A percentile compares a stretch with the other conserved stretches of the same genome.
Evolutionary conservation across 2,888 invertebrate genomes (phyloP).

Genomic region (Drosophila paracracens): DNA sequence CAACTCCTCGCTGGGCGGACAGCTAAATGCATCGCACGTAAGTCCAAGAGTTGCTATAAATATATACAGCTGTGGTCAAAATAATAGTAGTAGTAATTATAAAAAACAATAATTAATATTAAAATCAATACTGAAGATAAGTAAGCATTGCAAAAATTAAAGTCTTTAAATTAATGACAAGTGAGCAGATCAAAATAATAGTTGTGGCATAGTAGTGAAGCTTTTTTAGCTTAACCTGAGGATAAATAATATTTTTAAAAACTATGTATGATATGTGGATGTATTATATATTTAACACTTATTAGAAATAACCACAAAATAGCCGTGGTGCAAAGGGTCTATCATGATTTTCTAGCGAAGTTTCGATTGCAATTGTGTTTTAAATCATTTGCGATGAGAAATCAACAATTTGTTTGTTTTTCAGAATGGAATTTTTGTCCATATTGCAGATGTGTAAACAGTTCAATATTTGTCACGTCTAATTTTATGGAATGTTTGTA

Average conservation of each 20-base stretch:
- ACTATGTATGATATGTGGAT: neutral
- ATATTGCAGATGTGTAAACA: neutral
- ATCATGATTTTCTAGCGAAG: neutral
- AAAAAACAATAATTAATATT: neutral
- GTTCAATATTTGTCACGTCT: no score
- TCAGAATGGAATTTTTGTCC: neutral
- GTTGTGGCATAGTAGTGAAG: neutral
- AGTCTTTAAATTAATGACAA: neutral
- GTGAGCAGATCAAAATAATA: neutral
- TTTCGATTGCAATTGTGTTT: neutral
- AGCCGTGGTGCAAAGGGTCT: no score
- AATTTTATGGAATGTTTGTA: no score
- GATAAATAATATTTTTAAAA: neutral
- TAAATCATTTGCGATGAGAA: neutral
- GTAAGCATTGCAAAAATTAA: neutral
- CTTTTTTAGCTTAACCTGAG: neutral
- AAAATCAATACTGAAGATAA: neutral
- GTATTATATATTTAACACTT: no score
- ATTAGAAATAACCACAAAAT: no score
- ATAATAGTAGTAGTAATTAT: neutral
- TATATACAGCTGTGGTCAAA: neutral
- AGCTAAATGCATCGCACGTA: constrained; percentile 89
- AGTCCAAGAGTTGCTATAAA: constrained; percentile 82
- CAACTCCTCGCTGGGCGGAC: constrained; percentile 85
- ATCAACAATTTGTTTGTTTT: neutral